phyloP scores from a whole-genome alignment of 1,140 invertebrate species.

The Mycetomoellerius zeteki region DNA sequence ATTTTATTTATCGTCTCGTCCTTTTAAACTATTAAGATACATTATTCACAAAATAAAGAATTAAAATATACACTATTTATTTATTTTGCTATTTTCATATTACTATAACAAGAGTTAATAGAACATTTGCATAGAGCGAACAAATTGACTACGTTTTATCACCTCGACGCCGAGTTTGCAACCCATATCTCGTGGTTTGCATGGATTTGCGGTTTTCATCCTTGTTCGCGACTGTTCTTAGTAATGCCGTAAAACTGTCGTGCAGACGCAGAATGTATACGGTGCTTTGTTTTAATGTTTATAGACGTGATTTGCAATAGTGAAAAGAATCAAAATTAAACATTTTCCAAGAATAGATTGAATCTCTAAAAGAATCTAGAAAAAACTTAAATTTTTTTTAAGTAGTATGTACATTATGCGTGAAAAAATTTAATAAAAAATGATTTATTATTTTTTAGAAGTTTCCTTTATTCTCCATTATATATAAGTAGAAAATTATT shows the following conservation, averaged over 20 bases:
- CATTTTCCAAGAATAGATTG: neutral
- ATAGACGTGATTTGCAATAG: neutral
- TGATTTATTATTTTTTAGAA: neutral
- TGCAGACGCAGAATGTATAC: neutral
- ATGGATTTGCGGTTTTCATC: slow-evolving; percentile 59
- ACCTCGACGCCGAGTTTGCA: neutral
- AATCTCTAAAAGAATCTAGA: neutral
- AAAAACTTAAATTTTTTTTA: neutral
- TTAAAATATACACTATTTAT: neutral
- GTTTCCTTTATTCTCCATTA: neutral
- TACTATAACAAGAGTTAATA: neutral
- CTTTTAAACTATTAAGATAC: neutral
- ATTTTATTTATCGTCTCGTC: no score
- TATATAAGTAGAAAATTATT: neutral
- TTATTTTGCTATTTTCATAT: neutral
- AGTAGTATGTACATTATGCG: neutral
- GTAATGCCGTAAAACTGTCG: slow-evolving; percentile 38
- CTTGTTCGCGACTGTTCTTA: slow-evolving; percentile 5
- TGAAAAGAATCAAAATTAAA: neutral
- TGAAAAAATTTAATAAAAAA: neutral
- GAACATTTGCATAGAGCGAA: neutral
- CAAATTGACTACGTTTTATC: slow-evolving; percentile 26
- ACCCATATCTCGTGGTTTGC: slow-evolving; percentile 66
- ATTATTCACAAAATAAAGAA: neutral
- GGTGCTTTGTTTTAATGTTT: slow-evolving; percentile 31